Base-by-base conservation (phyloP, 1,140 invertebrate genomes). In the Drosophila malerkotliana region DNA sequence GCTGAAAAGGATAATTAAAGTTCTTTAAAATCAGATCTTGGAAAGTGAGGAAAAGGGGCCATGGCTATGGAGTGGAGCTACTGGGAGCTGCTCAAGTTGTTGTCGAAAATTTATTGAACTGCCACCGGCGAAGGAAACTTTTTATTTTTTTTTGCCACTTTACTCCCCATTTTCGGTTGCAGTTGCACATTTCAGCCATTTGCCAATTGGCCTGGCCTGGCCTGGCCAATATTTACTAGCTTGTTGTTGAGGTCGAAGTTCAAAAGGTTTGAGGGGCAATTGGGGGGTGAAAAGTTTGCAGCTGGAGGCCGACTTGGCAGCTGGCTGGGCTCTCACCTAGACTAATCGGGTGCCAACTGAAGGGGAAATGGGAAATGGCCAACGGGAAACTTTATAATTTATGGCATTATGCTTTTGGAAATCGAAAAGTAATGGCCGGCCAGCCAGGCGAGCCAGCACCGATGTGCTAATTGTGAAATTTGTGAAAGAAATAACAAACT, bases 1-100 rank as follows among this genome's bases (percentile, higher is more conserved):
- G 92, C 97, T 98, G 93, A 32, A 32, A 92, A 92, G 8, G 41
- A n/a, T 32, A 10, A 9, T 9, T 34, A 14, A 9, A 41, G 8
- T 14, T 41, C n/a, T 14, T 41, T 1, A 9, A 6, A n/a, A 21
- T 1, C 30, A 54, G 47, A 53, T 45, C 26, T 58, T 53, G 34
- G 47, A 66, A 68, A 78, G 59, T 41, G 57, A 79, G 57, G 32
- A 41, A n/a, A 41, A 79, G 62, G 47, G 44, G 37, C 39, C 7
- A 14, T n/a, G 47, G 51, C 49, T 34, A 26, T 34, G 18, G 54
- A 68, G 55, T 56, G 30, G 32, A 41, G 45, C 64, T 56, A 7
- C 41, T 49, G 47, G 28, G 26, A 74, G 56, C 71, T 84, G 73
- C 66, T 83, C 73, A 75, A 80, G 76, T 80, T 85, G 81, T 79